Conservation (phyloP, 2,797 vertebrate genomes). For the Tenualosa thibaudeaui region DNA sequence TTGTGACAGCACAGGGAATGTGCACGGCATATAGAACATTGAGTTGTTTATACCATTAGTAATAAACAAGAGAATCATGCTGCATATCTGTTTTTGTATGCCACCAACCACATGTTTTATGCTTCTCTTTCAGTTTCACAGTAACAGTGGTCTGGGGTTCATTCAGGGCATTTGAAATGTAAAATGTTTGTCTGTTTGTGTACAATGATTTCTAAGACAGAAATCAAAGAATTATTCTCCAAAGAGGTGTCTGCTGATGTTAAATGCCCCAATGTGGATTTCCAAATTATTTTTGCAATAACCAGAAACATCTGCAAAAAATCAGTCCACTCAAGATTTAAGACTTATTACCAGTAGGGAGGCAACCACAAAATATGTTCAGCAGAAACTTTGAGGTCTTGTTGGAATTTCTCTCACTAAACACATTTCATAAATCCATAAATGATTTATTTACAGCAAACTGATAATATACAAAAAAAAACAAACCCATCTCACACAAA, state of each 20-base stretch:
- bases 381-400: not conserved
- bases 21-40: not conserved
- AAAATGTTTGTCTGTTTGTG: not conserved
- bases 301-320: conserved; percentile 12
- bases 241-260: not conserved
- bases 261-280: not conserved
- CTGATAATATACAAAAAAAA: not conserved
- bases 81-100: no score
- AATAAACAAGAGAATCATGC: no score
- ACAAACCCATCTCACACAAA: not conserved
- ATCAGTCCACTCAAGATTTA: conserved; percentile 2
- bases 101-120: no score
- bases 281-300: not conserved
- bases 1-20: not conserved
- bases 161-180: no score
- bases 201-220: not conserved
- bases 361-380: not conserved
- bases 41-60: not conserved
- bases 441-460: not conserved
- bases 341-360: not conserved
- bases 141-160: no score
- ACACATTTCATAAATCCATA: not conserved
- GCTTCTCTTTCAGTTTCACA: no score
- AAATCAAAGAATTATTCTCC: not conserved
- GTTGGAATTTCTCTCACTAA: conserved; percentile 6